Evolutionary conservation across 2,113 vertebrate genomes (phyloP).

Genomic region (Vombatus ursinus): DNA sequence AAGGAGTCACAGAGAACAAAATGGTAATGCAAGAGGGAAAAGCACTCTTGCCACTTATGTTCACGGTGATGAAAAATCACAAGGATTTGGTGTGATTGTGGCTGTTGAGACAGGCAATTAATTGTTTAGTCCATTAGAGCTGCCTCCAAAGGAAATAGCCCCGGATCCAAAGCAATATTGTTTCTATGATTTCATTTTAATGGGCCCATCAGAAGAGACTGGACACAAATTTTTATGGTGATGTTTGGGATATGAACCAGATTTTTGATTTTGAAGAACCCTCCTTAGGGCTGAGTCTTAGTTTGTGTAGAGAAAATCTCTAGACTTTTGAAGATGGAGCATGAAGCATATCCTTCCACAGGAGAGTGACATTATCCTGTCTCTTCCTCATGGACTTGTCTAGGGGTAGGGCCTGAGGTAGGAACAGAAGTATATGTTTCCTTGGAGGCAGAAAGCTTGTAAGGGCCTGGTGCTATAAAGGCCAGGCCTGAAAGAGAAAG

Average conservation of each 20-base stretch:
- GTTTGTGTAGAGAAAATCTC: neutral
- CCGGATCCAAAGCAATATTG: constrained; percentile 53
- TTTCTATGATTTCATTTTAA: constrained; percentile 24
- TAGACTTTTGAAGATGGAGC: neutral
- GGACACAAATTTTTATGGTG: constrained; percentile 45
- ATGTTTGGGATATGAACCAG: constrained; percentile 30
- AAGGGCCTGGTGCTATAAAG: neutral
- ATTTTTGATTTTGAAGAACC: constrained; percentile 46
- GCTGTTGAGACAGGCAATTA: constrained; percentile 41
- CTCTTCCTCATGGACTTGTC: neutral
- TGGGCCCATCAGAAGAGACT: neutral
- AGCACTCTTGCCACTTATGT: constrained; percentile 29
- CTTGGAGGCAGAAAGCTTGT: neutral
- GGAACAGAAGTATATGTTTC: neutral
- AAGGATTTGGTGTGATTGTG: constrained; percentile 25
- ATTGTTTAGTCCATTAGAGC: constrained; percentile 47
- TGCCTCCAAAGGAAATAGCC: constrained; percentile 51
- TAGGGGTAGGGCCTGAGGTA: neutral
- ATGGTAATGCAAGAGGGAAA: constrained; percentile 35
- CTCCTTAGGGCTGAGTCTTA: neutral
- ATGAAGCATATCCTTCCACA: neutral
- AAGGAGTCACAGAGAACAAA: constrained; percentile 48
- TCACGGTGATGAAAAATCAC: constrained; percentile 28
- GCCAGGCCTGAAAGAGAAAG: neutral
- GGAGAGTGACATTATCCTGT: neutral